Conservation (phyloP, 2,113 vertebrate genomes). For the Callaeas wilsoni region DNA sequence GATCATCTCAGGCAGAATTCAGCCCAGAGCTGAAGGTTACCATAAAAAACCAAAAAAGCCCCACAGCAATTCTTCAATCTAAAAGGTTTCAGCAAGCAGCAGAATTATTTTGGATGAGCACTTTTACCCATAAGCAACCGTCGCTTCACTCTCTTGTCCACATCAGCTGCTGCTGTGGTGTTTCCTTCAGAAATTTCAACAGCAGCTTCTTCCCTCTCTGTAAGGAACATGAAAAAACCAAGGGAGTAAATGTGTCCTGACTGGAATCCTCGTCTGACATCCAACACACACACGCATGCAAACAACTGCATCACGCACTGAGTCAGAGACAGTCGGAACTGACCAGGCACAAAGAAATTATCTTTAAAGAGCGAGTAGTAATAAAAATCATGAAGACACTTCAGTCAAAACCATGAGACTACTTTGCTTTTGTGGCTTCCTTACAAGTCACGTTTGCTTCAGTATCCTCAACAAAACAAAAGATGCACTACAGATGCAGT, state of each 20-base stretch:
- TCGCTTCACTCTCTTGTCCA: constrained; percentile 94
- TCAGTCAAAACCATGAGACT: not conserved
- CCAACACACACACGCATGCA: rapidly evolving
- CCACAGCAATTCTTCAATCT: not conserved
- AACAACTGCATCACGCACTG: not conserved
- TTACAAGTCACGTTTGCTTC: not conserved
- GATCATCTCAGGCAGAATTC: not conserved
- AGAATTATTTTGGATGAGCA: not conserved
- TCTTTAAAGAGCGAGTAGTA: not conserved
- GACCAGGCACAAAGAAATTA: not conserved
- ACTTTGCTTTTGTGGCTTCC: not conserved
- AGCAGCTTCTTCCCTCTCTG: constrained; percentile 83
- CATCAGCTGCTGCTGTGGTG: constrained; percentile 81
- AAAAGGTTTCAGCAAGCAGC: not conserved
- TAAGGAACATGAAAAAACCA: not conserved
- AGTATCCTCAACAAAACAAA: not conserved
- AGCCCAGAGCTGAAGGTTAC: not conserved
- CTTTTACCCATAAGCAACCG: constrained; percentile 93
- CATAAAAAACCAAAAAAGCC: not conserved
- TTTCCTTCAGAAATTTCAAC: constrained; percentile 81
- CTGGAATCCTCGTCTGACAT: not conserved
- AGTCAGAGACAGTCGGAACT: not conserved
- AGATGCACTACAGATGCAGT: not conserved
- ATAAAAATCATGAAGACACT: not conserved
- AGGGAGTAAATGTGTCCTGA: not conserved